Evolutionary conservation across 2,888 invertebrate species (phyloP), one percentile per base, ranked within the genome.

Genomic region (Hybos culiciformis): DNA sequence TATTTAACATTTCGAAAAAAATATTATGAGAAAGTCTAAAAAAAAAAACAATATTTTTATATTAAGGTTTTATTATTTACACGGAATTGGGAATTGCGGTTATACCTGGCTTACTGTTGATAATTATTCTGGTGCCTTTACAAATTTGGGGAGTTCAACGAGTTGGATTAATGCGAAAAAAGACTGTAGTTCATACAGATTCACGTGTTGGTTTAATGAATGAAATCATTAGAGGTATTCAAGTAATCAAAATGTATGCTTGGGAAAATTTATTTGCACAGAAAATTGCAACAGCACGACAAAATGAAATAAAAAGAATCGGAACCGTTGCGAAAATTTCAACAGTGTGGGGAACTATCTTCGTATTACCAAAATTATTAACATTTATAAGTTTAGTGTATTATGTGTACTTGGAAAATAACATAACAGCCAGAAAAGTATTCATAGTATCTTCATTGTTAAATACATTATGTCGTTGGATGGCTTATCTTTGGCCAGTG

Each of bases 201-300:
- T 76, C 83, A 52, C 66, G 91, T 14, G 79, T 91, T 4, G 67
- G 82, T 12, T 61, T 88, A 2, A 88, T 90, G 84, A 85, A 82
- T 57, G 90, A 86, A 58, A 78, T 85, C 1, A 75, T 86, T 20
- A 74, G 74, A 37, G 83, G 82, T 5, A 80, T 85, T 54, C 74
- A 81, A 46, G 79, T 83, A 0, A 80, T 86, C 51, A 86, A 86
- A 59, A 84, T 85, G 83, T 84, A 83, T 55, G 79, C 81, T 0
- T 86, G 85, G 77, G 85, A 86, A 60, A 72, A 73, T 21, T 79
- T 81, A 0, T 85, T 85, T 56, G 74, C 75, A 0, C 67, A 70
- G 31, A 69, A 85, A 36, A 77, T 87, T 3, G 75, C 74, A 5
- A 63, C 72, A 39, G 77, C 83, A 1, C 70, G 87, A 56, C 75